Base-by-base conservation (phyloP, 2,888 invertebrate species). In the Isoperla grammatica region DNA sequence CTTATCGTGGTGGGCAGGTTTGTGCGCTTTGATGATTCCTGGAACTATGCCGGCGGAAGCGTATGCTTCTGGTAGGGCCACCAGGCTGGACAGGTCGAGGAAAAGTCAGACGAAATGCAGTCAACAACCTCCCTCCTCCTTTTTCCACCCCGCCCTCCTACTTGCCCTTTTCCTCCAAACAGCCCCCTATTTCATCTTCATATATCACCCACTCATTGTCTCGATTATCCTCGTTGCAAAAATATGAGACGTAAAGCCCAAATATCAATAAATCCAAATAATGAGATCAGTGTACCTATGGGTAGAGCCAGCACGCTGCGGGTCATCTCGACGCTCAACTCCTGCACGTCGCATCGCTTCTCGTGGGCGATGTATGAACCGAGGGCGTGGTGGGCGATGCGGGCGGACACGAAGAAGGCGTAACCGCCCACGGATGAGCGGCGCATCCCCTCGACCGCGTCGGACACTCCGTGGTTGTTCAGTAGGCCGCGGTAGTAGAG, bases 331-430 rank as follows among this genome's bases (percentile, higher is more conserved):
- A 84, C 77, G 0, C 78, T 76, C 37, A 84, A 70, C 68, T 84
- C 84, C 29, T 79, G 75, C 5, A 85, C 73, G 0, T 77, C 76
- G 64, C 83, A 84, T 8, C 77, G 72, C 5, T 75, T 72, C 60
- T 72, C 73, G 58, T 73, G 75, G 39, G 74, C 72, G 1, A 74
- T 68, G 2, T 74, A 70, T 35, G 71, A 71, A 46, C 70, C 69
- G 1, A 77, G 72, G 1, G 80, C 79, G 15, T 79, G 75, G 11
- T 83, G 74, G 0, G 83, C 84, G 0, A 79, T 73, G 12, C 82
- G 77, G 46, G 81, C 80, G n/a, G 81, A 81, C 0, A 81, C 80
- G 66, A 84, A 84, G 68, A 84, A 83, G 8, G 82, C 84, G 62
- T 83, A 84, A 64, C 81, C 79, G 35, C 81, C 81, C 23, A 73